These are phyloP conservation scores for Eptatretus burgeri DNA, from an alignment of 2,113 vertebrate species.

Conservation along the genomic window DNA sequence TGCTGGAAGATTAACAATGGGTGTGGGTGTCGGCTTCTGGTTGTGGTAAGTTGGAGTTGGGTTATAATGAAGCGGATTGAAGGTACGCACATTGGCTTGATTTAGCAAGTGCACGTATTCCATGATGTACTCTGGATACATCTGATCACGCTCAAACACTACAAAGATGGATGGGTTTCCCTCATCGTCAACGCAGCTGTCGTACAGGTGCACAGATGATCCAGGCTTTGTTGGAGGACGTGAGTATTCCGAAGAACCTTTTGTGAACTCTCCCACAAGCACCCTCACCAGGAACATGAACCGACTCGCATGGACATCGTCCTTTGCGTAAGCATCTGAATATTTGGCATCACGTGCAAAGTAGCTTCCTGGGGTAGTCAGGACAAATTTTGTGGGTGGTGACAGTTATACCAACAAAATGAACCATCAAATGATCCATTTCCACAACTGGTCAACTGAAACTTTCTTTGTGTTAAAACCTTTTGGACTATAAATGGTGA, in stretches of 20 bases:
- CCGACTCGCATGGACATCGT: slow-evolving; percentile 1
- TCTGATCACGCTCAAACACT: slow-evolving; percentile 28
- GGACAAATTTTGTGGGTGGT: slow-evolving; percentile 1
- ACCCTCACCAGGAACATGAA: slow-evolving; percentile 19
- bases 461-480: background rate
- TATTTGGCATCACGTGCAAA: slow-evolving; percentile 22
- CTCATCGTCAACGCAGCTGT: slow-evolving; percentile 18
- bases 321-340: slow-evolving; percentile 13
- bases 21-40: too few relatives aligned
- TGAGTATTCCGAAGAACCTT: slow-evolving; percentile 10
- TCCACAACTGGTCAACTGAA: background rate
- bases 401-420: background rate
- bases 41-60: too few relatives aligned
- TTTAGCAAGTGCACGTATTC: slow-evolving; percentile 10
- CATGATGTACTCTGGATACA: slow-evolving; percentile 23
- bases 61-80: too few relatives aligned
- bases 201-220: slow-evolving; percentile 12
- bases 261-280: slow-evolving; percentile 16
- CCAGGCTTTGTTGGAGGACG: slow-evolving; percentile 13
- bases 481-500: background rate
- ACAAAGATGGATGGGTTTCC: slow-evolving; percentile 21
- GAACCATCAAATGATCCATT: background rate
- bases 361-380: slow-evolving; percentile 19
- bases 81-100: too few relatives aligned
- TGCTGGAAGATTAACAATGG: too few relatives aligned